These are phyloP conservation scores for Parambassis ranga DNA, from an alignment of 2,797 vertebrate species.

Conservation along the genomic window DNA sequence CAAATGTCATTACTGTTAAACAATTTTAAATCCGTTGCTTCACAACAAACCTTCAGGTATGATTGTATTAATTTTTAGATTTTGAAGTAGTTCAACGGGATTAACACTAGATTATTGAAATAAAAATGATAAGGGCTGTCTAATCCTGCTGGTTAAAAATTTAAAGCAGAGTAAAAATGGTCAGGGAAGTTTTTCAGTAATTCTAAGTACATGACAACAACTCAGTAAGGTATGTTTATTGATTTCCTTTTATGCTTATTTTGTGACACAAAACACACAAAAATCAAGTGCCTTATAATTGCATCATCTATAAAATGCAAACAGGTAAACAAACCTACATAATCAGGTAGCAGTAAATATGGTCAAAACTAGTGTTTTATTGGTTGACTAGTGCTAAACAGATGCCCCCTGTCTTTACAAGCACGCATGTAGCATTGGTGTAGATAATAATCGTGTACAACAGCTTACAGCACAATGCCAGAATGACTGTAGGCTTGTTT, in stretches of 20 bases:
- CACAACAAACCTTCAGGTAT: no score
- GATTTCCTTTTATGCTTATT: not conserved
- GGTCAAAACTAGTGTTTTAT: not conserved
- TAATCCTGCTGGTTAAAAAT: no score
- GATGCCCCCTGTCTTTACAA: not conserved
- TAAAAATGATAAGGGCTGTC: no score
- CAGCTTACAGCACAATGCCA: not conserved
- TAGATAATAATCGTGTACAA: not conserved
- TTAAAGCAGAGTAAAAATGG: no score
- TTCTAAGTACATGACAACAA: no score
- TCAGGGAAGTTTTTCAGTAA: no score
- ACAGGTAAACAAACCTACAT: not conserved
- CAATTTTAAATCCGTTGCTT: no score
- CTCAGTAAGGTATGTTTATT: no score
- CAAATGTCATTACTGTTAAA: no score
- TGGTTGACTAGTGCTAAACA: not conserved
- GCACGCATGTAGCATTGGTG: not conserved
- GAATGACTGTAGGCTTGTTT: not conserved
- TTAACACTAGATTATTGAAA: no score
- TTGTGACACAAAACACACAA: constrained; percentile 16
- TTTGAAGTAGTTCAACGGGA: no score
- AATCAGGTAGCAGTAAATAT: not conserved
- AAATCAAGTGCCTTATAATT: not conserved
- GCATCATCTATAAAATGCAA: not conserved
- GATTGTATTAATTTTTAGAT: no score